Conservation (phyloP, 2,113 vertebrate species). For the Tychaedon coryphoeus region DNA sequence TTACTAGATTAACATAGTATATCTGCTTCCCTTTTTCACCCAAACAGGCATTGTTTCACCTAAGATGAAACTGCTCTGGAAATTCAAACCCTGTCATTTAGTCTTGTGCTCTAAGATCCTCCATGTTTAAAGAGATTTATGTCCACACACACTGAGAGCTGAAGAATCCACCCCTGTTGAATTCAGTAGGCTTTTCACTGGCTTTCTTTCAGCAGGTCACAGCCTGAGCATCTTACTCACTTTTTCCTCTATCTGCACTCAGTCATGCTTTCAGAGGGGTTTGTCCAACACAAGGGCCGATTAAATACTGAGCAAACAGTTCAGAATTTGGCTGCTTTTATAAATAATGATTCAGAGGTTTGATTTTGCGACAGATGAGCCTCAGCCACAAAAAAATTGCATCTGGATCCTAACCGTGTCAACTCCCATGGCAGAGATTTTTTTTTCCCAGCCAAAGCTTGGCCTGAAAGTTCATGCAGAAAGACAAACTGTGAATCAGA, state of each 20-base stretch:
- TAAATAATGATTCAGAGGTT: conserved; percentile 40
- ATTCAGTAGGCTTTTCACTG: neutral
- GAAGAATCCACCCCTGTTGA: neutral
- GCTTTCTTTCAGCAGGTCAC: neutral
- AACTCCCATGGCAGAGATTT: neutral
- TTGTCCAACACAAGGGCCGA: neutral
- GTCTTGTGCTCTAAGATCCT: neutral
- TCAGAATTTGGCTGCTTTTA: conserved; percentile 31
- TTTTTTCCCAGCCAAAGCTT: conserved; percentile 24
- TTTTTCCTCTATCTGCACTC: conserved; percentile 20
- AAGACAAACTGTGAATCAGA: conserved; percentile 46
- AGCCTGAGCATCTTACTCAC: conserved; percentile 21
- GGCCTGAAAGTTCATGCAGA: conserved; percentile 32
- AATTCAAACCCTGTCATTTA: neutral
- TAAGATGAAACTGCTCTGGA: neutral
- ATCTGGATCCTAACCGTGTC: conserved; percentile 30
- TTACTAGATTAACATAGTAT: neutral
- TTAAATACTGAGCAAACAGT: conserved; percentile 24
- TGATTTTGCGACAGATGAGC: conserved; percentile 31
- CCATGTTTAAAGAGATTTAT: neutral
- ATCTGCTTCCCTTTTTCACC: neutral
- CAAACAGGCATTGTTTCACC: neutral
- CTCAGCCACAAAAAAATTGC: neutral
- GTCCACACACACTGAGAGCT: neutral
- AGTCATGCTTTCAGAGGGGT: neutral